A percentile compares a stretch with the other conserved stretches of the same genome.
Evolutionary conservation across 2,888 invertebrate species (phyloP).

Genomic region (Nasonovia ribisnigri): DNA sequence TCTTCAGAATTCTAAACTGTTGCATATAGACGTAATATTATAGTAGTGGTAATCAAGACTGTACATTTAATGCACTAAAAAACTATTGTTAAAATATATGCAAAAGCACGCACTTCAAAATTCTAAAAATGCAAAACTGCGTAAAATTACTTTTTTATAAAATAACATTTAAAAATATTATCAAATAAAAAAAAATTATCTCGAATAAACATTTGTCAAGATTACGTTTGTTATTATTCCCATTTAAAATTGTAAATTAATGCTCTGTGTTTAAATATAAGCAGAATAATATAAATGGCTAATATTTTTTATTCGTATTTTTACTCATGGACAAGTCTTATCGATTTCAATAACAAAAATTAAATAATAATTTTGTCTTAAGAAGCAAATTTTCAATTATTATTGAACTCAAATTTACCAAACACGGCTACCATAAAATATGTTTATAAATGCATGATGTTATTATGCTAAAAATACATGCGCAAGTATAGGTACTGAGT

Average conservation of each 20-base stretch:
- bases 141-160: background rate
- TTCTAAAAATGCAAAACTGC: background rate
- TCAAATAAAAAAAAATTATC: background rate
- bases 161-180: background rate
- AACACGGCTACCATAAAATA: background rate
- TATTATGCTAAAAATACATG: background rate
- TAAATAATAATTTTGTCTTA: background rate
- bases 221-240: background rate
- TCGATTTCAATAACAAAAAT: background rate
- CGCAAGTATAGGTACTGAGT: background rate
- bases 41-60: background rate
- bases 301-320: background rate
- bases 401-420: background rate
- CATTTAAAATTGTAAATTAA: background rate
- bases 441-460: background rate
- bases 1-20: background rate
- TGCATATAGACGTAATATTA: background rate
- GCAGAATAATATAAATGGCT: background rate
- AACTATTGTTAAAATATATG: background rate
- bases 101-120: background rate
- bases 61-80: background rate
- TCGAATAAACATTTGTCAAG: background rate
- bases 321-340: background rate
- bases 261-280: background rate
- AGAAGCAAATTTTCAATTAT: background rate